Evolutionary conservation across 2,888 invertebrate species (phyloP).

Genomic region (Caenorhabditis macrosperma): DNA sequence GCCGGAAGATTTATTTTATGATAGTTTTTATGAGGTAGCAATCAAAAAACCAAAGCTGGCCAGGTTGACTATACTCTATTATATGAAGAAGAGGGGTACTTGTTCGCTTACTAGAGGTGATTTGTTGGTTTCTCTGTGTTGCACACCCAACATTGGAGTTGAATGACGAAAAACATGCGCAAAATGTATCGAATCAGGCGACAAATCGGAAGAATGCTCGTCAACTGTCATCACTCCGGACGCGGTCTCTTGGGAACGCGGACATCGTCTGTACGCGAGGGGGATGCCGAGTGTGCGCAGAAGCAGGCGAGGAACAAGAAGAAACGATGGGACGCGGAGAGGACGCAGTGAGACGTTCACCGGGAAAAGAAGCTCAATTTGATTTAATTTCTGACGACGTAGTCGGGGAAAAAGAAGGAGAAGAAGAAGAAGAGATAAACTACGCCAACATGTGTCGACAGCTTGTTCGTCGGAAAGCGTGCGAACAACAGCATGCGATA

Average conservation of each 20-base stretch:
- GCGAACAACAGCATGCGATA: neutral
- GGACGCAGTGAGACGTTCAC: conserved; percentile 15
- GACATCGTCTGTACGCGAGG: conserved; percentile 20
- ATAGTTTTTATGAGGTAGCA: neutral
- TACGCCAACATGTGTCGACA: neutral
- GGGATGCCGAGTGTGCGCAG: neutral
- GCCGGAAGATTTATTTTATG: neutral
- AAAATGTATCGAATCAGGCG: conserved; percentile 31
- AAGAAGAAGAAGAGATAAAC: neutral
- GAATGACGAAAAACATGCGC: conserved; percentile 1
- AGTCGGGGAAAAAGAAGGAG: neutral
- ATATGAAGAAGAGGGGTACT: neutral
- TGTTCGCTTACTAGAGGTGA: too few species aligned
- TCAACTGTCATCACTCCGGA: conserved; percentile 49
- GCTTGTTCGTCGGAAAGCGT: neutral
- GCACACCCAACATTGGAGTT: conserved; percentile 4
- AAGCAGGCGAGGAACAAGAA: neutral
- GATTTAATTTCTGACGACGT: conserved; percentile 27
- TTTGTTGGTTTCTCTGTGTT: neutral
- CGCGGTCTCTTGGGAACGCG: conserved; percentile 28
- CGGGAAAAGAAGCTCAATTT: conserved; percentile 30
- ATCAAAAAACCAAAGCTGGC: neutral
- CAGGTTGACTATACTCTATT: neutral
- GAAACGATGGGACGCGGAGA: neutral
- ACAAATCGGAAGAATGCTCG: conserved; percentile 47